A percentile compares a stretch with the other conserved stretches of the same genome.
Evolutionary conservation across 2,888 invertebrate species (phyloP).

Genomic region (Pristionchus japonicus): DNA sequence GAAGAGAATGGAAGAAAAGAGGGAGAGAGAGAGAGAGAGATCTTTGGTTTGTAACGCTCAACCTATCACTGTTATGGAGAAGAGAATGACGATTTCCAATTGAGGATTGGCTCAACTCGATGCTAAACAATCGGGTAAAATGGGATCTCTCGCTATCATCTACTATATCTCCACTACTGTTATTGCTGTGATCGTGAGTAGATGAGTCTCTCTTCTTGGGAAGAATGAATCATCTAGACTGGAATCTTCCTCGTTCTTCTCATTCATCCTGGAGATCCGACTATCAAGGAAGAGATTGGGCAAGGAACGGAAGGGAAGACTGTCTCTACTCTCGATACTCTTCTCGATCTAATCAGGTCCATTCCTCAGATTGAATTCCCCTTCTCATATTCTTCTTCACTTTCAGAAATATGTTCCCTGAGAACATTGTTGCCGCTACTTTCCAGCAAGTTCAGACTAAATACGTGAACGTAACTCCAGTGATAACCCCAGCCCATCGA

Average conservation of each 20-base stretch:
- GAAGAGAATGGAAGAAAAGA: too few species aligned
- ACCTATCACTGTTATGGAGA: neutral
- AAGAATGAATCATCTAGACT: constrained; percentile 58
- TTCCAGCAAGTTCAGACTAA: constrained; percentile 75
- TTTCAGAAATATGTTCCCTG: constrained; percentile 89
- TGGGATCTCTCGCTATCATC: constrained; percentile 81
- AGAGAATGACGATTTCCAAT: neutral
- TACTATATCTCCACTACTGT: constrained; percentile 83
- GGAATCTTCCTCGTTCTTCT: constrained; percentile 81
- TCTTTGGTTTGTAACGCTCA: neutral
- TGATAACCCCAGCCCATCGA: constrained; percentile 13
- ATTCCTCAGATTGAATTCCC: too few species aligned
- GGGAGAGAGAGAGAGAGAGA: neutral
- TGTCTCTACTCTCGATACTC: constrained; percentile 82
- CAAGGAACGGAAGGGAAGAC: constrained; percentile 69
- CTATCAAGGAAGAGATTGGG: constrained; percentile 73
- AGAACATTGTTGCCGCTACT: constrained; percentile 89
- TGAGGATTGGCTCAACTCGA: constrained; percentile 82
- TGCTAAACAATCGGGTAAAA: constrained; percentile 81
- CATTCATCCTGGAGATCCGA: constrained; percentile 82
- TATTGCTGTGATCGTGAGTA: constrained; percentile 80
- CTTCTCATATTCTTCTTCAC: constrained; percentile 70
- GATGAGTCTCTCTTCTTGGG: neutral
- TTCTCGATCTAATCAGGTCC: constrained; percentile 91
- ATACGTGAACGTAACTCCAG: constrained; percentile 66